Base-by-base conservation (phyloP, 2,888 invertebrate genomes). In the Rhagonycha lutea region DNA sequence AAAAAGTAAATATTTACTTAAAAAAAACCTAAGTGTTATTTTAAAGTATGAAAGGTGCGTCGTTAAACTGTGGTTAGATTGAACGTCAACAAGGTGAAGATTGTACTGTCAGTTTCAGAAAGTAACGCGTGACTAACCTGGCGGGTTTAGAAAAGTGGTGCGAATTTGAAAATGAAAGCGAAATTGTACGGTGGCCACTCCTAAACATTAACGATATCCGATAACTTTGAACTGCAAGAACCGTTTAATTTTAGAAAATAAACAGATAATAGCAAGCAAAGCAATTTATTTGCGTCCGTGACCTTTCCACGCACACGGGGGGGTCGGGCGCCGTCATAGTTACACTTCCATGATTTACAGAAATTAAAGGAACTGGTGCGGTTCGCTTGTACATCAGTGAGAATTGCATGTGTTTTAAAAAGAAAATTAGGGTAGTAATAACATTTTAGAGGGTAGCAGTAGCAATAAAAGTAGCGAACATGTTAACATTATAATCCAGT, bases 241-340 rank as follows among this genome's bases (percentile, higher is more conserved):
- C 10, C 47, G 47, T 47, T 47, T 47, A 47, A 47, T 47, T 47
- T 47, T 47, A 47, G 47, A 47, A 47, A 47, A n/a, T 47, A 5
- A 47, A 47, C 47, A 47, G 47, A 47, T 47, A 47, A 47, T 47
- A 14, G 60, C 60, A 69, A 69, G 61, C 10, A 68, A 26, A 61
- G 60, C 69, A 61, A 69, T 69, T 61, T 69, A 69, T 69, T 61
- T 14, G 23, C 69, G 69, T 60, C 69, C 69, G 60, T 69, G 69
- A 69, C 69, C 69, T 69, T 70, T 68, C 23, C 63, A 65, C 68
- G 68, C 32, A 68, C 47, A 47, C 47, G 23, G 47, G 68, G 68
- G 1, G 18, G 18, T 18, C 18, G 18, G 18, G 18, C 2, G 18
- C 18, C 47, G 68, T 47, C 68, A 68, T 68, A 68, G 47, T 47